Conservation (phyloP, 2,797 vertebrate species). For the Gallirallus australis region DNA sequence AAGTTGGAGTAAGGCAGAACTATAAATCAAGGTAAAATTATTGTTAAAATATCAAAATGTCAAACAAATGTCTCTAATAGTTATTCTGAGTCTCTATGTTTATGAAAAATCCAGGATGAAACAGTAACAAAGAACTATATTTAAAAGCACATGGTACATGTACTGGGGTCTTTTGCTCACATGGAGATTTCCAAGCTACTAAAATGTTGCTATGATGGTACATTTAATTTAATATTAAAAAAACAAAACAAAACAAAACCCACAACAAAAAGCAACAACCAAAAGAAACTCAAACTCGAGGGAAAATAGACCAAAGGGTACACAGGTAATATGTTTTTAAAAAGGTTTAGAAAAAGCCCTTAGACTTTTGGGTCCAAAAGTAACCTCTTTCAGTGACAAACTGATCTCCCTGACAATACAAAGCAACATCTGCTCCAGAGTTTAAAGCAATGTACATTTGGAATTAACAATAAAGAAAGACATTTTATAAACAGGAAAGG, state of each 20-base stretch:
- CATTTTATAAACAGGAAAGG: constrained; percentile 12
- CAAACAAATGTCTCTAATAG: constrained; percentile 30
- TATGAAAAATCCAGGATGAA: neutral
- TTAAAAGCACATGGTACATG: neutral
- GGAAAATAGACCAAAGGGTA: neutral
- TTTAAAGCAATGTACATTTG: neutral
- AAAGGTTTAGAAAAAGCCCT: neutral
- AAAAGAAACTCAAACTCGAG: no score
- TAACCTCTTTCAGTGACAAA: neutral
- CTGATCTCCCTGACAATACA: neutral
- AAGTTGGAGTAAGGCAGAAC: neutral
- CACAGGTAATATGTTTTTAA: neutral
- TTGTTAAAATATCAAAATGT: constrained; percentile 9
- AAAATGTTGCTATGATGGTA: neutral
- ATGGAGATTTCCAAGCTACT: neutral
- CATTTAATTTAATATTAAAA: neutral
- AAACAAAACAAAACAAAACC: neutral
- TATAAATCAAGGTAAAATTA: neutral
- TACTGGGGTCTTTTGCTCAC: neutral
- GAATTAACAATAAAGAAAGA: neutral
- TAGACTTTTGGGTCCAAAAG: neutral
- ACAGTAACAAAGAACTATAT: neutral
- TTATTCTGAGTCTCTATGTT: neutral
- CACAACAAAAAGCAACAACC: no score
- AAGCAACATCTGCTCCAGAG: neutral